Evolutionary conservation across 2,888 invertebrate genomes (phyloP), one percentile per base, ranked within the genome.

Genomic region (Megamerina dolium): DNA sequence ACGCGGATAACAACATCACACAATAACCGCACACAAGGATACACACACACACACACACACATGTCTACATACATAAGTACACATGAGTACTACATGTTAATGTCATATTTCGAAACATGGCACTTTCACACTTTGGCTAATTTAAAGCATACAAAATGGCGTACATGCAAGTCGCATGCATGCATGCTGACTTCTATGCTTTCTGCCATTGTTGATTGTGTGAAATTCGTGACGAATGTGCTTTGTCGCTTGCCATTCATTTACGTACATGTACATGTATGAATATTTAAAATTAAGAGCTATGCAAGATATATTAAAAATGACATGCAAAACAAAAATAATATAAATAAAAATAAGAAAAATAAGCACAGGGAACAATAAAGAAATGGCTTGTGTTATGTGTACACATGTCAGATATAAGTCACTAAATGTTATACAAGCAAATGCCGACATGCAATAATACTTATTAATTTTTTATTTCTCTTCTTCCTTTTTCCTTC

Each of bases 61-160:
- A n/a, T n/a, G n/a, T n/a, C n/a, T n/a, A n/a, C n/a, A n/a, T n/a
- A n/a, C n/a, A n/a, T n/a, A n/a, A n/a, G n/a, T n/a, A n/a, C n/a
- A n/a, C n/a, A n/a, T n/a, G n/a, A n/a, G n/a, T n/a, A n/a, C n/a
- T n/a, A 27, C 41, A 34, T 44, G 44, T 58, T 59, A 62, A 64
- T 62, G 58, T 59, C 60, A 61, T 60, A 61, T 61, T 59, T 51
- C 54, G 59, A 58, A 60, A 63, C 64, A 63, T 62, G 64, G 59
- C 61, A 62, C 63, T 62, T 62, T 64, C 61, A 63, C 61, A 64
- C 61, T 61, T 63, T 56, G 54, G 57, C 63, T 63, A 61, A 60
- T 64, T 62, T 58, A 53, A 61, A 63, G 62, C 59, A 60, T 55
- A 62, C 63, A 59, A 63, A 60, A 61, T 50, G 56, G 45, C 45